Conservation (phyloP, 53 echinoderm and acorn worm genomes). For the Holothuria scabra region DNA sequence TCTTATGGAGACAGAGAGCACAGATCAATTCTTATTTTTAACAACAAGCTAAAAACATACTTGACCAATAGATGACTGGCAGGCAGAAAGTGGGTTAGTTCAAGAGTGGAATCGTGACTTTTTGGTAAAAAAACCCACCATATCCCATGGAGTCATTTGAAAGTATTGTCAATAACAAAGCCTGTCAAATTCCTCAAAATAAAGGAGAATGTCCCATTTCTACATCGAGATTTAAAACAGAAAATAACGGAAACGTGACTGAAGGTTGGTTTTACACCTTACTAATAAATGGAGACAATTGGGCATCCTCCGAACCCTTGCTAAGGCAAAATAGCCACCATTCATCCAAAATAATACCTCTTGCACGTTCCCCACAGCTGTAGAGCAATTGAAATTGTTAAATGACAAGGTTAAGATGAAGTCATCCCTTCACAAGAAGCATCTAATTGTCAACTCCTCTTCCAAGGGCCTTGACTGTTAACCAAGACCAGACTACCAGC, state of each 20-base stretch:
- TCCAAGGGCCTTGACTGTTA: slow-evolving; percentile 6
- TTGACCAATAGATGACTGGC: not conserved
- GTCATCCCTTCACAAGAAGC: not conserved
- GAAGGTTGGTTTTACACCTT: not conserved
- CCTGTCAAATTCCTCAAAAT: not conserved
- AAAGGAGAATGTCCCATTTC: slow-evolving; percentile 5
- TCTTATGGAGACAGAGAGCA: not conserved
- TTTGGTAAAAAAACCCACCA: not conserved
- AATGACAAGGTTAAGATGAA: slow-evolving; percentile 2
- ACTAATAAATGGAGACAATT: slow-evolving; percentile 13
- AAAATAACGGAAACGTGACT: not conserved
- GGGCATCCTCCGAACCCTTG: not conserved
- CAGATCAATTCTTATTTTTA: not conserved
- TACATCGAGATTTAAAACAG: not conserved
- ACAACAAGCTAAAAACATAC: not conserved
- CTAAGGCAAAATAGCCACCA: not conserved
- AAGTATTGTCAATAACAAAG: slow-evolving; percentile 13
- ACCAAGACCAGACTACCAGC: not conserved
- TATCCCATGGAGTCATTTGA: no score
- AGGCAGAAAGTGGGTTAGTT: slow-evolving; percentile 23
- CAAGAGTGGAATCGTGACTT: not conserved
- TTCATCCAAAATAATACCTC: slow-evolving; percentile 12
- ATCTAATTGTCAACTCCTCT: not conserved
- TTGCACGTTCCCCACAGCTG: slow-evolving; percentile 35
- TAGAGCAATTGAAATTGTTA: not conserved